Conservation (phyloP, 2,113 vertebrate species). For the Ibidorhyncha struthersii region DNA sequence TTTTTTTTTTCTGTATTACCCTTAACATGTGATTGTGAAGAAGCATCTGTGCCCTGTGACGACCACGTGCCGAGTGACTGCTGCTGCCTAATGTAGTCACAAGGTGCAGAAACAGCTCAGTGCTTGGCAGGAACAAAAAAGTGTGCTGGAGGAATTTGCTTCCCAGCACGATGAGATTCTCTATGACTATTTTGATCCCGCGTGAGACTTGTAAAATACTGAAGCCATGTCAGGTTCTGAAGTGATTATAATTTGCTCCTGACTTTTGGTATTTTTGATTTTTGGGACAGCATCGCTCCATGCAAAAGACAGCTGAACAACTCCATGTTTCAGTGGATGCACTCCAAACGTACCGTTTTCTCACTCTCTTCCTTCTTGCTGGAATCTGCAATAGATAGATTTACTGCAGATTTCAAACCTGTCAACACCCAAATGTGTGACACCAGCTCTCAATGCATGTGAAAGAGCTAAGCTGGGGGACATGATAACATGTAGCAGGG, state of each 20-base stretch:
- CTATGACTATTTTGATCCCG: background rate
- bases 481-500: background rate
- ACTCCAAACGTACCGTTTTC: background rate
- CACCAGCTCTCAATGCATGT: slow-evolving; percentile 38
- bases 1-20: background rate
- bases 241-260: background rate
- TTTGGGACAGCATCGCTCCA: background rate
- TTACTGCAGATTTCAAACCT: slow-evolving; percentile 44
- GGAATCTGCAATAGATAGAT: background rate
- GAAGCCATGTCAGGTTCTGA: background rate
- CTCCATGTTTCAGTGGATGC: background rate
- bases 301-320: background rate
- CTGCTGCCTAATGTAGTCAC: background rate
- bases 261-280: background rate
- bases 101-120: background rate
- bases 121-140: background rate
- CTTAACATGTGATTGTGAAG: background rate
- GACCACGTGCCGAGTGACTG: background rate
- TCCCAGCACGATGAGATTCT: background rate
- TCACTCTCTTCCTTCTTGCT: slow-evolving; percentile 6
- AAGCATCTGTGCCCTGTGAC: background rate
- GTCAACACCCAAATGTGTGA: slow-evolving; percentile 45
- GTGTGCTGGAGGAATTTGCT: background rate
- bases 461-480: slow-evolving; percentile 28
- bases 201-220: background rate